These are phyloP conservation scores for Drosophila orena DNA, from an alignment of 1,140 invertebrate genomes.

Conservation along the genomic window DNA sequence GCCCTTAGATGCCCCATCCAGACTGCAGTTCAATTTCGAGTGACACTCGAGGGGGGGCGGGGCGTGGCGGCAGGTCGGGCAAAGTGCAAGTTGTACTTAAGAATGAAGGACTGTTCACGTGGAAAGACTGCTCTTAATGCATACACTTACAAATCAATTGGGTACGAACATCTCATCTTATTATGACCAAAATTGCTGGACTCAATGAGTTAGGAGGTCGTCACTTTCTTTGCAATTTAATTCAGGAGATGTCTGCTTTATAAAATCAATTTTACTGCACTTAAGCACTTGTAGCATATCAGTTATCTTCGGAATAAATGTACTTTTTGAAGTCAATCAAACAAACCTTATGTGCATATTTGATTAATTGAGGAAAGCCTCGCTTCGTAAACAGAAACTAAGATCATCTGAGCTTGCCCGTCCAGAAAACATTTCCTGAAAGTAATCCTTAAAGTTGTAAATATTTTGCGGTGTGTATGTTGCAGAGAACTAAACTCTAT, in stretches of 20 bases:
- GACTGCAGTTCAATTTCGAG: constrained; percentile 36
- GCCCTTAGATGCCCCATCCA: no score
- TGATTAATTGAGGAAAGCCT: neutral
- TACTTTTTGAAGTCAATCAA: no score
- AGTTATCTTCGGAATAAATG: neutral
- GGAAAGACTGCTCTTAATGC: constrained; percentile 4
- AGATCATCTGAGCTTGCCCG: no score
- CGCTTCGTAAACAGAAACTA: no score
- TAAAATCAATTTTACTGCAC: no score
- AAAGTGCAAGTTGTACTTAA: constrained; percentile 18
- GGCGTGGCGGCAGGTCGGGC: neutral
- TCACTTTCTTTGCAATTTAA: no score
- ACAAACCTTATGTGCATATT: no score
- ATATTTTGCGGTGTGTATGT: constrained; percentile 5
- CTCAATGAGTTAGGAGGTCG: no score
- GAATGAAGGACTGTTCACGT: constrained; percentile 32
- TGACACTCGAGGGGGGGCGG: constrained; percentile 31
- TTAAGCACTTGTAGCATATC: no score
- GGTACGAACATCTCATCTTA: neutral
- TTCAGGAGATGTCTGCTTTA: neutral
- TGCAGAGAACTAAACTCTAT: constrained; percentile 26
- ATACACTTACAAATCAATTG: constrained; percentile 13
- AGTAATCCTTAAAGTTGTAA: neutral
- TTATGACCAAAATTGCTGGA: no score
- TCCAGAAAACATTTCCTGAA: no score